These are phyloP conservation scores for Gymnorhina tibicen DNA, from an alignment of 2,113 vertebrate species.

Conservation along the genomic window DNA sequence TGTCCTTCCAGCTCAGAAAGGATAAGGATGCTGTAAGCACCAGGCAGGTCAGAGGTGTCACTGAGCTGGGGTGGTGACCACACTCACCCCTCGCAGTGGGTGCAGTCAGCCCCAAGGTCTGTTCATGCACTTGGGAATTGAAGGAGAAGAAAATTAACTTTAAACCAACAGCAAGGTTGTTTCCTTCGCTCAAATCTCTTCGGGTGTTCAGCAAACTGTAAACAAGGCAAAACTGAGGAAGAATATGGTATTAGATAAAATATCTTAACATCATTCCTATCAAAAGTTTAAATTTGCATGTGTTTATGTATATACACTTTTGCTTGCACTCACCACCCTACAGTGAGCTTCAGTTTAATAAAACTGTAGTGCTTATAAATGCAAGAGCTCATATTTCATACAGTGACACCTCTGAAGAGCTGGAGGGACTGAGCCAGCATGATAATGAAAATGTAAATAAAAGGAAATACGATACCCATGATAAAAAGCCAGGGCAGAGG, in stretches of 20 bases:
- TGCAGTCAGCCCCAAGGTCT: not conserved
- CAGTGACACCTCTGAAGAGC: not conserved
- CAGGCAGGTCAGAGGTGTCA: too few species aligned
- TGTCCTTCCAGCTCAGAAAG: not conserved
- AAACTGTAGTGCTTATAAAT: not conserved
- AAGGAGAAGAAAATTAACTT: not conserved
- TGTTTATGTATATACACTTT: not conserved
- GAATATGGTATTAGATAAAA: not conserved
- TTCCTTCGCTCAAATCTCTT: not conserved
- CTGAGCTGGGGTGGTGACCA: not conserved
- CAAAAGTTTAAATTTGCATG: not conserved
- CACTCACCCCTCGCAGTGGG: accelerated
- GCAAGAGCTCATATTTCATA: not conserved
- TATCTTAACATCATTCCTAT: not conserved
- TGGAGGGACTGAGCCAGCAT: not conserved
- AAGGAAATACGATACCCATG: not conserved
- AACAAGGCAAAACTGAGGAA: not conserved
- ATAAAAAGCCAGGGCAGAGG: not conserved
- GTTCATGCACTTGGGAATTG: not conserved
- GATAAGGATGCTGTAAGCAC: not conserved
- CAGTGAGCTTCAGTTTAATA: not conserved
- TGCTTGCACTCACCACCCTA: not conserved
- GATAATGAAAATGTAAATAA: not conserved
- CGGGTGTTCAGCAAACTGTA: not conserved
- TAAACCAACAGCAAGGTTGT: not conserved